Evolutionary conservation across 2,113 vertebrate species (phyloP).

Genomic region (Microtus oregoni): DNA sequence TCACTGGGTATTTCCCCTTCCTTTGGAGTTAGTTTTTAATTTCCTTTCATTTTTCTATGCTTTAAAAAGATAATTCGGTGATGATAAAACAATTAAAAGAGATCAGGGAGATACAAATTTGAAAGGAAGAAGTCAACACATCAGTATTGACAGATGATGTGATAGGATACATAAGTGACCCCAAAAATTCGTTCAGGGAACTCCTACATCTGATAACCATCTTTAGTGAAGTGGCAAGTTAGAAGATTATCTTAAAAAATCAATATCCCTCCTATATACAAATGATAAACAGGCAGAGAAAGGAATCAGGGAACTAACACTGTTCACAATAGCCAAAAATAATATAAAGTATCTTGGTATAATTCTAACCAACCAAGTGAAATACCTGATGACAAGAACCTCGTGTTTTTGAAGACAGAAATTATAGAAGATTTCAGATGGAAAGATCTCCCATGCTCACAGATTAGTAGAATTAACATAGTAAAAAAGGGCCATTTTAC

Average conservation of each 20-base stretch:
- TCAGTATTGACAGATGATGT: background rate
- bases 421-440: background rate
- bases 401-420: background rate
- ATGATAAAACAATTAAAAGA: background rate
- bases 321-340: background rate
- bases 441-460: background rate
- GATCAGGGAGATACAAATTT: background rate
- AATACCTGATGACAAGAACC: background rate
- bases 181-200: background rate
- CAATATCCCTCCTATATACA: background rate
- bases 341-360: background rate
- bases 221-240: background rate
- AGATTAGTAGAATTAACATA: background rate
- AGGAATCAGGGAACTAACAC: background rate
- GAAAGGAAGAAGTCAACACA: background rate
- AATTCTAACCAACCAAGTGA: background rate
- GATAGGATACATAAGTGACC: background rate
- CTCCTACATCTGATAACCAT: background rate
- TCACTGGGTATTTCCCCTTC: background rate
- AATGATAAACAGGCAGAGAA: background rate
- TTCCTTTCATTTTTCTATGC: background rate
- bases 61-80: background rate
- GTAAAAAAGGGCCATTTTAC: background rate
- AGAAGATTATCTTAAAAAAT: background rate
- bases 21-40: conserved; percentile 18